Base-by-base conservation (phyloP, 2,113 vertebrate species). In the Hippocampus zosterae region DNA sequence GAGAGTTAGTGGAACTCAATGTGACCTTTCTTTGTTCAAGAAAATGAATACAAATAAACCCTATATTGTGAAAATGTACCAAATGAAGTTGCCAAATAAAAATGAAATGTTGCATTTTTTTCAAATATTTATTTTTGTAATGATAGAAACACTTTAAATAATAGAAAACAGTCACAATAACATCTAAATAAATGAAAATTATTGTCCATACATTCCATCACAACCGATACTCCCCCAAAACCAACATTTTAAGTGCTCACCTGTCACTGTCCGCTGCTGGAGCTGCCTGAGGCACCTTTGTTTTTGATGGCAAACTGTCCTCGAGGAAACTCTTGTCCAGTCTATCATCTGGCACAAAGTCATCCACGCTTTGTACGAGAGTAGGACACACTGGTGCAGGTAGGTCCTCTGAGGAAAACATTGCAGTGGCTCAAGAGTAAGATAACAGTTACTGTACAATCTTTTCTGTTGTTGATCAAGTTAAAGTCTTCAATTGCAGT, bases 281-380 rank as follows among this genome's bases (percentile, higher is more conserved):
- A 74, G 63, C 73, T 44, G n/a, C 79, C 2, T 33, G 83, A 0
- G 42, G 50, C 8, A 74, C 87, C 67, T 86, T 92, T 0, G 81
- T 85, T 71, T 85, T 93, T 0, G 81, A 73, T 0, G 89, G 85
- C 0, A 70, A 73, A 1, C 88, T 57, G 42, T 98, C 97, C 8
- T 98, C 97, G 23, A 99, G 90, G 81, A 99, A 99, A 85, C 92
- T 93, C 80, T 76, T 93, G 83, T 98, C 97, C 78, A 98, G 89
- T 69, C 92, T 83, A 19, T 95, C 97, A 0, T 98, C 96, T 0
- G 96, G 96, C 29, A 96, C 81, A 71, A 98, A 99, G 65, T 99
- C 96, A 74, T 98, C 97, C 71, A 97, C 92, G 0, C 91, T 95
- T 75, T 93, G 93, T 1, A 95, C 94, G 42, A 85, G 85, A 0